A percentile compares a stretch with the other conserved stretches of the same genome.
Conservation (phyloP, 2,113 vertebrate species). For the Cettia cetti region DNA sequence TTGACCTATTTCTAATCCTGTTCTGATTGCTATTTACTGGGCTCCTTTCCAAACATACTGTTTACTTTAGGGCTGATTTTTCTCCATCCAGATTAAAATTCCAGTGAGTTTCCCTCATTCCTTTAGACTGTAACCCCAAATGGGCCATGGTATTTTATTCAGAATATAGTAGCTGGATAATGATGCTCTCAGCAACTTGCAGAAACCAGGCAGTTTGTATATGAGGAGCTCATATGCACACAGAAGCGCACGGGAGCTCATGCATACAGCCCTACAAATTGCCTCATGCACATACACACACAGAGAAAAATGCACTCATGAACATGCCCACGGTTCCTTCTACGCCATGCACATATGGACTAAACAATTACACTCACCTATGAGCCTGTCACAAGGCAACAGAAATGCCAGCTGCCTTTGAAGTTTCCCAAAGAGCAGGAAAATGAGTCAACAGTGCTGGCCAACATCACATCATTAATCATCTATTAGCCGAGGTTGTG, state of each 20-base stretch:
- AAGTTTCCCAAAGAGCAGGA: slow-evolving; percentile 63
- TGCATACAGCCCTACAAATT: neutral
- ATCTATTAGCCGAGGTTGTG: slow-evolving; percentile 67
- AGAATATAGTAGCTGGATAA: slow-evolving; percentile 39
- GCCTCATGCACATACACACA: neutral
- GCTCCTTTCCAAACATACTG: slow-evolving; percentile 37
- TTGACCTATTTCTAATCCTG: slow-evolving; percentile 51
- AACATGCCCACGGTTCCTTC: neutral
- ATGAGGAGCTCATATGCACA: neutral
- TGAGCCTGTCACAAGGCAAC: slow-evolving; percentile 14
- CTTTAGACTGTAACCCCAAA: slow-evolving; percentile 46
- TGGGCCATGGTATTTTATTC: slow-evolving; percentile 18
- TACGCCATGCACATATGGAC: neutral
- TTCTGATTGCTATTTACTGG: slow-evolving; percentile 47
- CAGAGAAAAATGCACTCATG: neutral
- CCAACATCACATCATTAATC: slow-evolving; percentile 74
- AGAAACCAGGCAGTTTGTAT: neutral
- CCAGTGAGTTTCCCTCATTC: slow-evolving; percentile 39
- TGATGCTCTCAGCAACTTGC: slow-evolving; percentile 5
- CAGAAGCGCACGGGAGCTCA: neutral
- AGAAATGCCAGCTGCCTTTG: slow-evolving; percentile 66
- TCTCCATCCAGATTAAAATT: slow-evolving; percentile 61
- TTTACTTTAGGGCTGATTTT: slow-evolving; percentile 58
- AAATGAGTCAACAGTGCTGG: slow-evolving; percentile 54
- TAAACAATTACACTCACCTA: slow-evolving; percentile 26